These are phyloP conservation scores for Ophonus ardosiacus DNA, from an alignment of 2,888 invertebrate genomes.

Conservation along the genomic window DNA sequence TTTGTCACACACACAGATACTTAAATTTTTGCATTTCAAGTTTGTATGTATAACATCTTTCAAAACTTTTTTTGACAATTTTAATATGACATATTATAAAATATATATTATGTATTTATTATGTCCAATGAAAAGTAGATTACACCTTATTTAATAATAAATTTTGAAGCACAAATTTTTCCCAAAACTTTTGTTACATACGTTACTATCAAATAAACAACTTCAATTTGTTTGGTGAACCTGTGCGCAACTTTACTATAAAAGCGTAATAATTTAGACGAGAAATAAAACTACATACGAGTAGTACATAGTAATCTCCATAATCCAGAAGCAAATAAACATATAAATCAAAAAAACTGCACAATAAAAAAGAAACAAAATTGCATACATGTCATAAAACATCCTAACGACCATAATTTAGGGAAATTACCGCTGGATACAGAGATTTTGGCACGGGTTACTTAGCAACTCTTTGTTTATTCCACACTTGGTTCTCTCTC, in stretches of 20 bases:
- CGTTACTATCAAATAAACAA: not conserved
- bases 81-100: no score
- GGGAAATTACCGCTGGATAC: not conserved
- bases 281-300: not conserved
- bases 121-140: no score
- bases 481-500: conserved; percentile 13
- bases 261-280: not conserved
- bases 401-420: conserved; percentile 33
- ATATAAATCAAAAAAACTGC: conserved; percentile 20
- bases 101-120: no score
- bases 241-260: not conserved
- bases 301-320: not conserved
- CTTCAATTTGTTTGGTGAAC: not conserved
- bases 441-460: conserved; percentile 25
- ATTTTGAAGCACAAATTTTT: no score
- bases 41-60: no score
- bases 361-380: conserved; percentile 32
- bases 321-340: conserved; percentile 9
- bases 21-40: no score
- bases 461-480: conserved; percentile 29
- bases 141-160: no score
- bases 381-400: conserved; percentile 1
- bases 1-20: no score
- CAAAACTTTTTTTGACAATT: no score
- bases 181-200: no score